Evolutionary conservation across 2,113 vertebrate genomes (phyloP).

Genomic region (Pygoscelis adeliae): DNA sequence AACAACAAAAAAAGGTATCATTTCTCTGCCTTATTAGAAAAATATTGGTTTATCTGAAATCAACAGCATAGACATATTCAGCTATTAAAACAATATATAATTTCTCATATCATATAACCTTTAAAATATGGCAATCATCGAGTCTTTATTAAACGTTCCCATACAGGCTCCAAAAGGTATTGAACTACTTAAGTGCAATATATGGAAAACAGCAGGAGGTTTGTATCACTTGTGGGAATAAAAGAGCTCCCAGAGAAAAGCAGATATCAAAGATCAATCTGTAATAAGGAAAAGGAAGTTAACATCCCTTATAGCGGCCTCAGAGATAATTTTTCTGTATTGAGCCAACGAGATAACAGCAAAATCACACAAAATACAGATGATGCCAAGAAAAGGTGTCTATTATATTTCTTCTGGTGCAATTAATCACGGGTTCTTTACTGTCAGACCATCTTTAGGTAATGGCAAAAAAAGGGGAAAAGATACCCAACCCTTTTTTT

Average conservation of each 20-base stretch:
- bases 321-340: slow-evolving; percentile 44
- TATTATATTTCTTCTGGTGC: slow-evolving; percentile 33
- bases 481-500: background rate
- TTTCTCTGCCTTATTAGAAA: slow-evolving; percentile 3
- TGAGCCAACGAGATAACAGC: background rate
- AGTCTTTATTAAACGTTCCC: slow-evolving; percentile 42
- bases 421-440: slow-evolving; percentile 55
- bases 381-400: slow-evolving; percentile 13
- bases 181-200: slow-evolving; percentile 32
- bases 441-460: slow-evolving; percentile 20
- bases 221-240: slow-evolving; percentile 53
- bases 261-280: slow-evolving; percentile 54
- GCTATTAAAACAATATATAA: slow-evolving; percentile 39
- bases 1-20: background rate
- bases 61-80: slow-evolving; percentile 18
- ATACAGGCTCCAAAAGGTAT: slow-evolving; percentile 16
- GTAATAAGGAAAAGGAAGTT: slow-evolving; percentile 39
- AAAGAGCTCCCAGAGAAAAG: slow-evolving; percentile 42
- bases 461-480: background rate
- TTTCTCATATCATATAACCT: slow-evolving; percentile 22
- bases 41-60: slow-evolving; percentile 51
- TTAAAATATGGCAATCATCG: slow-evolving; percentile 10
- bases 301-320: background rate
- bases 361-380: slow-evolving; percentile 30
- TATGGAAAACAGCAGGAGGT: slow-evolving; percentile 50